These are phyloP conservation scores for Sminthurides bifidus DNA, from an alignment of 1,140 invertebrate genomes.

Conservation along the genomic window DNA sequence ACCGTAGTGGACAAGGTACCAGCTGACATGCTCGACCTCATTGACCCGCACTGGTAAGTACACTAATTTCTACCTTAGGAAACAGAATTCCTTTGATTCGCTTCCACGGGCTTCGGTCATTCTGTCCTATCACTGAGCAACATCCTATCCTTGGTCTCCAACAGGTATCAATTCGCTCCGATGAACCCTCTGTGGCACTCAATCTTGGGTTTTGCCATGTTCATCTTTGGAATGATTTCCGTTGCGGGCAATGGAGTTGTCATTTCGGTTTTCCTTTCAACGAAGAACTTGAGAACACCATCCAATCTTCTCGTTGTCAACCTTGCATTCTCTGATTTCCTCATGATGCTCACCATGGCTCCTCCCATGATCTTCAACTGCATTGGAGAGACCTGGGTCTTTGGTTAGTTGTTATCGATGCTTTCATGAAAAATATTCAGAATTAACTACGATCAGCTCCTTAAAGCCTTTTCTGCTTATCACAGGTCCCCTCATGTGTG, in stretches of 20 bases:
- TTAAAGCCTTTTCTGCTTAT: constrained; percentile 18
- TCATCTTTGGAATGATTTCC: constrained; percentile 54
- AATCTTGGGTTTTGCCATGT: constrained; percentile 61
- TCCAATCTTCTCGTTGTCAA: constrained; percentile 75
- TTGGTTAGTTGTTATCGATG: constrained; percentile 43
- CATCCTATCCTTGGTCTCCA: too few species aligned
- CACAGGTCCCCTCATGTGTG: constrained; percentile 60
- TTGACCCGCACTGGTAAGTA: constrained; percentile 57
- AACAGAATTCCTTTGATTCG: too few species aligned
- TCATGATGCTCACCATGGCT: constrained; percentile 73
- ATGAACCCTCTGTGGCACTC: constrained; percentile 67
- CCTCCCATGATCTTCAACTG: constrained; percentile 76
- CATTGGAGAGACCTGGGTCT: constrained; percentile 73
- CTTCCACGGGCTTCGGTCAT: too few species aligned
- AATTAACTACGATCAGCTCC: not conserved
- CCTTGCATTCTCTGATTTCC: constrained; percentile 72
- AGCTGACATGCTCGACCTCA: constrained; percentile 56
- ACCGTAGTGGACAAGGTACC: constrained; percentile 61
- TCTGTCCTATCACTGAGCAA: too few species aligned
- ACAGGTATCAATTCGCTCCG: constrained; percentile 53
- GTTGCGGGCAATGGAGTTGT: constrained; percentile 72
- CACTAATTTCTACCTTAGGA: too few species aligned
- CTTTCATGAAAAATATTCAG: not conserved
- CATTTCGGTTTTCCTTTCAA: constrained; percentile 67
- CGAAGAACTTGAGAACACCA: constrained; percentile 63